A percentile compares a stretch with the other conserved stretches of the same genome.
Conservation (phyloP, 2,113 vertebrate species). For the Rutilus rutilus region DNA sequence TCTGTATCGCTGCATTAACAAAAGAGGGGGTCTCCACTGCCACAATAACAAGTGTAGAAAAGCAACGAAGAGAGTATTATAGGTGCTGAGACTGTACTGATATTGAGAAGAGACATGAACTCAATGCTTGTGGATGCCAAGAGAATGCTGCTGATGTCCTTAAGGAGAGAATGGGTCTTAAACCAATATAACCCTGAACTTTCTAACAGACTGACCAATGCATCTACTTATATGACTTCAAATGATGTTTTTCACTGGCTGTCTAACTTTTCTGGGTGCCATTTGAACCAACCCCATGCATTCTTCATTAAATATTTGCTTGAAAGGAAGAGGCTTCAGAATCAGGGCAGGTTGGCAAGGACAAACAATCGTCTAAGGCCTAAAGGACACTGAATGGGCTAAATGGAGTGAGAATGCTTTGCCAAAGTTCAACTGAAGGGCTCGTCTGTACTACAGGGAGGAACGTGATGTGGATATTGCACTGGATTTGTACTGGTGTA, state of each 20-base stretch:
- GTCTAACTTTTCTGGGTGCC: constrained; percentile 4
- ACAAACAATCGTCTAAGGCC: background rate
- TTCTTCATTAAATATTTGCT: constrained; percentile 32
- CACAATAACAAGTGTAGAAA: constrained; percentile 38
- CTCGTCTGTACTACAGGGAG: background rate
- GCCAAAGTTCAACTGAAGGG: constrained; percentile 20
- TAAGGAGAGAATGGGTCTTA: background rate
- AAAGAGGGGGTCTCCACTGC: constrained; percentile 16
- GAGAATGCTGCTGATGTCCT: constrained; percentile 37
- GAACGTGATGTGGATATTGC: background rate
- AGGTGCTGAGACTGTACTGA: constrained; percentile 20
- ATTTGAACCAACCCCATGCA: background rate
- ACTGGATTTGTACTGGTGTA: constrained; percentile 35
- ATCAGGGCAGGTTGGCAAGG: background rate
- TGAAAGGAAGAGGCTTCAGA: constrained; percentile 27
- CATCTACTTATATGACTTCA: background rate
- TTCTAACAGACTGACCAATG: constrained; percentile 34
- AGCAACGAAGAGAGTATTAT: background rate
- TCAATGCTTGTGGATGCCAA: constrained; percentile 41
- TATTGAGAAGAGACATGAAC: constrained; percentile 32
- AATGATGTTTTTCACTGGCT: constrained; percentile 21
- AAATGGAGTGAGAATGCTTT: constrained; percentile 3
- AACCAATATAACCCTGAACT: background rate
- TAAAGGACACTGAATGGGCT: constrained; percentile 23
- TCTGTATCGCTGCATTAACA: constrained; percentile 48